These are phyloP conservation scores for Zaprionus kolodkinae DNA, from an alignment of 1,140 invertebrate genomes.

Conservation along the genomic window DNA sequence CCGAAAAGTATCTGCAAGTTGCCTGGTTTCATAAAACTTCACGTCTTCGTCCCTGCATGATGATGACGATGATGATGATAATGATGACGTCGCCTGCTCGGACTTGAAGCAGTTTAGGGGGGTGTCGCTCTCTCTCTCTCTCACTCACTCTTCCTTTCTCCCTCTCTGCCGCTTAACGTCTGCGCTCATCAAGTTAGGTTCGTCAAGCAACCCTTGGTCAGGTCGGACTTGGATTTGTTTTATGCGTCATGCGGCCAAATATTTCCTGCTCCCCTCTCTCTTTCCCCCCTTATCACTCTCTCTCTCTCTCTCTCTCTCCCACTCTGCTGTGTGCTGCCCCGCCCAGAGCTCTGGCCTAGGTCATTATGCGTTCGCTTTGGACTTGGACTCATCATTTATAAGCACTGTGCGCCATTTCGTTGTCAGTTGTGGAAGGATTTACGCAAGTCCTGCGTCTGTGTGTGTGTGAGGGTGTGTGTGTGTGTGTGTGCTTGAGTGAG, in stretches of 20 bases:
- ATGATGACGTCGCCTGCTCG: constrained; percentile 47
- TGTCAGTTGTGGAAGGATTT: constrained; percentile 79
- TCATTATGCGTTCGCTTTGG: constrained; percentile 64
- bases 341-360: constrained; percentile 57
- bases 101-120: neutral
- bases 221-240: constrained; percentile 67
- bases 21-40: constrained; percentile 62
- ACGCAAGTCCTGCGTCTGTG: constrained; percentile 51
- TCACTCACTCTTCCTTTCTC: neutral
- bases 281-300: constrained; percentile 1
- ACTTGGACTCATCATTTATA: constrained; percentile 78
- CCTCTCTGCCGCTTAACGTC: constrained; percentile 7
- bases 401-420: constrained; percentile 76
- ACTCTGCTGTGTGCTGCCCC: neutral
- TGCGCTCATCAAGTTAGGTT: constrained; percentile 60
- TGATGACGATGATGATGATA: constrained; percentile 48
- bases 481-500: constrained; percentile 70
- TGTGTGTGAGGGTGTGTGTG: constrained; percentile 32
- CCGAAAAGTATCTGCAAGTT: constrained; percentile 61
- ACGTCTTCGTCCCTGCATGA: constrained; percentile 52
- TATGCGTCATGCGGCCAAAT: constrained; percentile 75
- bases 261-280: constrained; percentile 53
- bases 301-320: neutral
- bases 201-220: constrained; percentile 65
- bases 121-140: neutral